phyloP scores from a whole-genome alignment of 2,888 invertebrate genomes.

The Athalia rosae region DNA sequence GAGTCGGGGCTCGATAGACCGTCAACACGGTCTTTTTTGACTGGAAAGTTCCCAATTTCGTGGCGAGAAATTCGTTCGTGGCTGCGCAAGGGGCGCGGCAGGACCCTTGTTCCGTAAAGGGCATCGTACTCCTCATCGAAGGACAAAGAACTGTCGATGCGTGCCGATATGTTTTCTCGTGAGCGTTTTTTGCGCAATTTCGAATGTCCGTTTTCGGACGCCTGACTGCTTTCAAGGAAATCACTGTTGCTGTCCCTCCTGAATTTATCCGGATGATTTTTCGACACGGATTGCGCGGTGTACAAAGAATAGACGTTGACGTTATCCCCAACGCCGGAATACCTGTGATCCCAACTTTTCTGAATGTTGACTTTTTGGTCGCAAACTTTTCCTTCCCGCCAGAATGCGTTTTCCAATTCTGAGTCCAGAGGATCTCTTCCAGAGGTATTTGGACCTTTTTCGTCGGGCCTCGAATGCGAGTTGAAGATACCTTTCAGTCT shows the following conservation, averaged over 20 bases:
- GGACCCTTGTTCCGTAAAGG: conserved; percentile 8
- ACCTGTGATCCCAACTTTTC: not conserved
- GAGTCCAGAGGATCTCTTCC: conserved; percentile 42
- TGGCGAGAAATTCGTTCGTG: not conserved
- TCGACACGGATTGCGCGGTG: not conserved
- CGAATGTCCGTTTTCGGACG: not conserved
- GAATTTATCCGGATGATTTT: not conserved
- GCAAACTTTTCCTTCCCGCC: conserved; percentile 49
- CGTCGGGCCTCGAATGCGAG: conserved; percentile 1
- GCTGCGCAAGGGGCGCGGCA: not conserved
- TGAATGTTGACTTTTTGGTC: not conserved
- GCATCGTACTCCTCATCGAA: conserved; percentile 25
- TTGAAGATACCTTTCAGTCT: conserved; percentile 50
- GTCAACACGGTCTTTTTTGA: too few relatives aligned
- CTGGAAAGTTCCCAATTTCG: not conserved
- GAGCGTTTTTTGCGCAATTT: not conserved
- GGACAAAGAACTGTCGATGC: conserved; percentile 14
- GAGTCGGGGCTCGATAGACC: not conserved
- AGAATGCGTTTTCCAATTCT: conserved; percentile 52
- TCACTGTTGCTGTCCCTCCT: not conserved
- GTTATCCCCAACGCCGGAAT: conserved; percentile 19
- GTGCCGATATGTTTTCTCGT: not conserved
- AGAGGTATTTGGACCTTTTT: not conserved
- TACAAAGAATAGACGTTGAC: conserved; percentile 24
- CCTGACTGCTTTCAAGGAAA: not conserved